Evolutionary conservation across 2,797 vertebrate genomes (phyloP), one percentile per base, ranked within the genome.

Genomic region (Chromobotia macracanthus): DNA sequence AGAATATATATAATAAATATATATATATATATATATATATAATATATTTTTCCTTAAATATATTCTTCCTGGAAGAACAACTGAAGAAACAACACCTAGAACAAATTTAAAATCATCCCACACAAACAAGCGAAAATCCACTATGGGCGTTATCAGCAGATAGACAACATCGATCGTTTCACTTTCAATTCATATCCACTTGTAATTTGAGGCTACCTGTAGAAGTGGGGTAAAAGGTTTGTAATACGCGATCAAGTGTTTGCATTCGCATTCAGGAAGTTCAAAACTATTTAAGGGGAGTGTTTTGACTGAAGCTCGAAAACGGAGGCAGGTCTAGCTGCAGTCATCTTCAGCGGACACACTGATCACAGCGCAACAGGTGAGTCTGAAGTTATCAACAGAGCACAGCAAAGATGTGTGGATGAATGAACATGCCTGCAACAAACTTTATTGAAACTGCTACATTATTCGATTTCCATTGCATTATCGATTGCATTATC

Each of bases 241-340:
- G 51, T 31, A 19, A n/a, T 28, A 35, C 64, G 16, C 15, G 25
- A 61, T 77, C 12, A 70, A 70, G 51, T 28, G 4, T 28, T 28
- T 28, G 28, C 48, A 13, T 28, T 72, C 48, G 77, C 77, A 48
- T 80, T 79, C 77, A 83, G 81, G 81, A 83, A 83, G 81, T 80
- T 74, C 31, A 66, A 12, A 3, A 35, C 51, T 83, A 83, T 83
- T 83, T 83, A 83, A 83, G 67, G 66, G 60, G 72, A 72, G 51
- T 61, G 72, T 56, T 60, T 56, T 16, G 51, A 15, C 75, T 53
- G 48, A 21, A 7, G 58, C 61, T 63, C 50, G 58, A 71, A n/a
- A 67, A 80, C 64, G 12, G 72, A 66, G 74, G 46, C 67, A 66
- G 28, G 66, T 46, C 75, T 51, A 18, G 50, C 79, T 38, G n/a